phyloP scores from a whole-genome alignment of 2,888 invertebrate genomes.

The Drosophila pullipes region DNA sequence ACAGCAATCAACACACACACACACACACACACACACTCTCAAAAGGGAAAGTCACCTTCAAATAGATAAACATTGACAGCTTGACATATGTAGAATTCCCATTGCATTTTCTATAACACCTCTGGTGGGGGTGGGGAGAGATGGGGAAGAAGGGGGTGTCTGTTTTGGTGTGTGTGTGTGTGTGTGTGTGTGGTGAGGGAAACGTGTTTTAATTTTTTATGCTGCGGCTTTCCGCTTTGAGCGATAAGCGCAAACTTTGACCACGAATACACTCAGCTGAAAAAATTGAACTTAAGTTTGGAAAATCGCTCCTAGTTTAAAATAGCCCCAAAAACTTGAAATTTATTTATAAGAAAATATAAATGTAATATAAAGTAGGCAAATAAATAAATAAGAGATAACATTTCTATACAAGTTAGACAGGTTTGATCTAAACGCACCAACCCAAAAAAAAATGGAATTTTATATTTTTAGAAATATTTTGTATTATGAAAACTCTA shows the following conservation, averaged over 20 bases:
- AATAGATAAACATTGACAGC: slow-evolving; percentile 81
- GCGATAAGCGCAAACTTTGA: slow-evolving; percentile 55
- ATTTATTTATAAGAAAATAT: background rate
- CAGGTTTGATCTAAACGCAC: background rate
- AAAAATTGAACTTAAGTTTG: background rate
- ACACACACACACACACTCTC: slow-evolving; percentile 5
- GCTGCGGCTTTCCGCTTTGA: slow-evolving; percentile 47
- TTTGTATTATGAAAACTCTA: background rate
- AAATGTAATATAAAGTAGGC: accelerated
- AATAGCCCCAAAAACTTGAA: background rate
- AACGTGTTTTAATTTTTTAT: slow-evolving; percentile 66
- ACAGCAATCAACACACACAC: slow-evolving; percentile 5
- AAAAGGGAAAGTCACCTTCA: slow-evolving; percentile 56
- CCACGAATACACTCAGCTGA: slow-evolving; percentile 1
- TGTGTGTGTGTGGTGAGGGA: background rate
- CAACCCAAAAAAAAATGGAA: background rate
- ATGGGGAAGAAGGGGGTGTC: background rate
- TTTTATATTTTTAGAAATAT: background rate
- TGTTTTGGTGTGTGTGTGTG: background rate
- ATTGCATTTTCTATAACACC: slow-evolving; percentile 17
- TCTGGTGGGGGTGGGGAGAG: background rate
- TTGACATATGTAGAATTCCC: slow-evolving; percentile 73
- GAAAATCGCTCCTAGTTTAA: background rate
- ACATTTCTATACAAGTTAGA: background rate
- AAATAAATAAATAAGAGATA: background rate